Base-by-base conservation (phyloP, 2,888 invertebrate genomes). In the Catocala nupta region DNA sequence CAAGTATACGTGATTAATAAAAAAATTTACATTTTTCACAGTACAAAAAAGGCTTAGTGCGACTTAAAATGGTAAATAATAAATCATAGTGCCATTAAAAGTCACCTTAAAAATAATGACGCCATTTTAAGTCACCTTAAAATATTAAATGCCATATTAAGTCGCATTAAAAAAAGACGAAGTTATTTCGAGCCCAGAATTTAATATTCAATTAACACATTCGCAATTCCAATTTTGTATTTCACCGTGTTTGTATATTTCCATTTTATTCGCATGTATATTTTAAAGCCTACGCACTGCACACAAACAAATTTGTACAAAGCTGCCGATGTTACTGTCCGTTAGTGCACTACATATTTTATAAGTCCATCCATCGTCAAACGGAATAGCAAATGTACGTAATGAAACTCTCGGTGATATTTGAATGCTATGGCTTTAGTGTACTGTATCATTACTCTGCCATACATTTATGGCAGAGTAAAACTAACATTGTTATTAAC, bases 311-410 rank as follows among this genome's bases (percentile, higher is more conserved):
- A 25, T 25, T 25, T 5, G 7, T 55, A 44, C 44, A 55, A 60
- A 49, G 36, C 49, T 48, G 1, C 39, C 52, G 5, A 64, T 43
- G 13, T 55, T 49, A 65, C 69, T 68, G 66, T 56, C 57, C 47
- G 60, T 58, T 71, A 67, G 69, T 61, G 53, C 45, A 33, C 54
- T 78, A 71, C 60, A 78, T 78, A 76, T 76, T 78, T 68, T 62
- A 78, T 75, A 63, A 55, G 47, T 49, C 13, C 59, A 64, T 66
- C 60, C 65, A 60, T 70, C 68, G 53, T 42, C 75, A 73, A 78
- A 78, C 68, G 52, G 78, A 78, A 78, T 78, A 52, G 69, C 58
- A 70, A 78, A 78, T 78, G 73, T 53, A 13, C 50, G 56, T 61
- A 65, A 76, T 70, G 63, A 70, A 68, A 70, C 59, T 58, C 52